Evolutionary conservation across 2,888 invertebrate genomes (phyloP).

Genomic region (Drosophila maculinotata): DNA sequence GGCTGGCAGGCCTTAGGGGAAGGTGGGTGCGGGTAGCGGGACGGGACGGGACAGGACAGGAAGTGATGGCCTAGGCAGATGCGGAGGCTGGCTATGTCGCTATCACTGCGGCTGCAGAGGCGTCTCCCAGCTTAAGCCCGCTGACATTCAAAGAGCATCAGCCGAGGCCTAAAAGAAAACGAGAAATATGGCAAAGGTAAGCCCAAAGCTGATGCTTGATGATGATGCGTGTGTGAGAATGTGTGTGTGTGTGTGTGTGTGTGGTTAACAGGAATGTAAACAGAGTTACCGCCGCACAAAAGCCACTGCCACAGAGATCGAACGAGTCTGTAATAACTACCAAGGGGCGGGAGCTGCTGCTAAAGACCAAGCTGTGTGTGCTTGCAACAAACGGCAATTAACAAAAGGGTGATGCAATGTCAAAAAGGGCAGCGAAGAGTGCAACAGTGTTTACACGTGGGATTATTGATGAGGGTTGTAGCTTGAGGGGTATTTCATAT

Average conservation of each 20-base stretch:
- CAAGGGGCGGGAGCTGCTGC: constrained; percentile 7
- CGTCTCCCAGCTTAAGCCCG: constrained; percentile 64
- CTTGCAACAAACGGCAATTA: constrained; percentile 76
- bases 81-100: constrained; percentile 39
- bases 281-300: constrained; percentile 64
- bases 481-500: constrained; percentile 1
- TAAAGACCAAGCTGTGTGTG: constrained; percentile 33
- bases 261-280: constrained; percentile 68
- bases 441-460: constrained; percentile 63
- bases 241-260: constrained; percentile 38
- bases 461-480: constrained; percentile 59
- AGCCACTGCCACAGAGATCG: constrained; percentile 65
- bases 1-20: neutral
- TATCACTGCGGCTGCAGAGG: constrained; percentile 47
- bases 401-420: constrained; percentile 52
- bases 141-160: constrained; percentile 72
- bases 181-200: constrained; percentile 60
- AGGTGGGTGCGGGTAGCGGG: constrained; percentile 14
- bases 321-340: constrained; percentile 63
- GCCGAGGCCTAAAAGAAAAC: constrained; percentile 49
- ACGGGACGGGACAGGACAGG: constrained; percentile 49
- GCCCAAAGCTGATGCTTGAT: constrained; percentile 11
- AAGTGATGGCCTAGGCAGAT: constrained; percentile 60
- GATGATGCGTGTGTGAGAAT: constrained; percentile 21
- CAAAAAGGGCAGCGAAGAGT: constrained; percentile 34